phyloP scores from a whole-genome alignment of 1,140 invertebrate genomes.

The Caenorhabditis briggsae region DNA sequence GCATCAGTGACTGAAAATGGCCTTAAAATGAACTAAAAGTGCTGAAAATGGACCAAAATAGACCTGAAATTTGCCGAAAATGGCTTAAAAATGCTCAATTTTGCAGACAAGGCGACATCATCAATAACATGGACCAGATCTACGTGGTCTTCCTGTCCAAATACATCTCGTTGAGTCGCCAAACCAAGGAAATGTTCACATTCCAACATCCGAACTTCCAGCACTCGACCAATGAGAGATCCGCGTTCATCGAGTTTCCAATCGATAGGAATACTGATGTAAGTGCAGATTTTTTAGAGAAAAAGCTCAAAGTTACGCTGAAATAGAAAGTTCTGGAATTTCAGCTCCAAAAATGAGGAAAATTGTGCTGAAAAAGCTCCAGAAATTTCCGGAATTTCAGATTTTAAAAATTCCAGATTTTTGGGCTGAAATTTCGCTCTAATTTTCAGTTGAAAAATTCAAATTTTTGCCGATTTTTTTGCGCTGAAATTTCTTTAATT shows the following conservation, averaged over 20 bases:
- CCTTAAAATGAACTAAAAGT: too few species aligned
- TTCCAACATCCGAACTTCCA: slow-evolving; percentile 70
- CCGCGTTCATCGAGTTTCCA: slow-evolving; percentile 23
- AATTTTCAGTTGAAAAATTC: too few species aligned
- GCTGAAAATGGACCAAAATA: too few species aligned
- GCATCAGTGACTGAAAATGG: too few species aligned
- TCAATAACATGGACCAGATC: slow-evolving; percentile 66
- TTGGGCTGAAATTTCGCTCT: too few species aligned
- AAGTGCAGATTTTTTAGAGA: neutral
- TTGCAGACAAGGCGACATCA: slow-evolving; percentile 16
- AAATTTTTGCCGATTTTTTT: too few species aligned
- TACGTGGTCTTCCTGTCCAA: slow-evolving; percentile 71
- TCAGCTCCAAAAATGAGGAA: too few species aligned
- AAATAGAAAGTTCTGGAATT: neutral
- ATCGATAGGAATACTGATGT: slow-evolving; percentile 54
- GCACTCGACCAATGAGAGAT: slow-evolving; percentile 57
- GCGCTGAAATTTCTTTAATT: too few species aligned
- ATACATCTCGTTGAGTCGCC: slow-evolving; percentile 56
- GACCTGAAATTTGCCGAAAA: too few species aligned
- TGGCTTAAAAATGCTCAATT: neutral
- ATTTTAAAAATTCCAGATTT: too few species aligned
- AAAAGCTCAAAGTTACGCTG: neutral
- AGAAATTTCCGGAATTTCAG: too few species aligned
- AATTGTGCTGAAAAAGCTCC: too few species aligned
- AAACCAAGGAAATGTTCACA: slow-evolving; percentile 63